phyloP scores from a whole-genome alignment of 1,140 invertebrate genomes.

The Papilio polytes region DNA sequence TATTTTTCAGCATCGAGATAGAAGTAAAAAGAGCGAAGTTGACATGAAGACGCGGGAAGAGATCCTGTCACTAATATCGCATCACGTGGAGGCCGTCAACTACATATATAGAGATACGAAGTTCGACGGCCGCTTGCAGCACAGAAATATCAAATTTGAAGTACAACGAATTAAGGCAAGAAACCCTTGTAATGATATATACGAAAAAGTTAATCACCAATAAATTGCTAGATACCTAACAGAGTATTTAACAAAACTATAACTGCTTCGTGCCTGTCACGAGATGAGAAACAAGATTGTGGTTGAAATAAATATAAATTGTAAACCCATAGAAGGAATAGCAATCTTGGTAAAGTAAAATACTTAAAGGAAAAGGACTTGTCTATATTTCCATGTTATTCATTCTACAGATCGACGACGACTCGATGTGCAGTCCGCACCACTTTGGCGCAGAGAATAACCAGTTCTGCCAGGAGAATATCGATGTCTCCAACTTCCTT shows the following conservation, averaged over 20 bases:
- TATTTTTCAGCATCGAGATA: conserved; percentile 85
- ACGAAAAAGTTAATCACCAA: background rate
- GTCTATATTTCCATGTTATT: conserved; percentile 16
- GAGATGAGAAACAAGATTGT: too few relatives aligned
- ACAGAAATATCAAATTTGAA: conserved; percentile 98
- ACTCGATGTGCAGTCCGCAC: conserved; percentile 88
- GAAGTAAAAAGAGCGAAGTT: conserved; percentile 85
- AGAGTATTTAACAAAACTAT: background rate
- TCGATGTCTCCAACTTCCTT: conserved; percentile 99
- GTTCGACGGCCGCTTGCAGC: conserved; percentile 94
- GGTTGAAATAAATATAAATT: too few relatives aligned
- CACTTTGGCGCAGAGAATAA: conserved; percentile 90
- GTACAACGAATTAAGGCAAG: conserved; percentile 97
- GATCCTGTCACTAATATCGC: conserved; percentile 98
- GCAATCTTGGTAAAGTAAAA: too few relatives aligned
- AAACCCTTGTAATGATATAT: background rate
- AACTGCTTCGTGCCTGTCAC: background rate
- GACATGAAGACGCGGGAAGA: conserved; percentile 97
- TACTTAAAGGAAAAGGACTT: background rate
- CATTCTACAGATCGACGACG: conserved; percentile 90
- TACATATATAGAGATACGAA: conserved; percentile 98
- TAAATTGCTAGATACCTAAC: background rate
- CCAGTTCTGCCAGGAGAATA: conserved; percentile 98
- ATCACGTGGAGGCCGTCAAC: conserved; percentile 99
- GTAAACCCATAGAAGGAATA: too few relatives aligned